These are phyloP conservation scores for Nephotettix cincticeps DNA, from an alignment of 1,140 invertebrate species.

Conservation along the genomic window DNA sequence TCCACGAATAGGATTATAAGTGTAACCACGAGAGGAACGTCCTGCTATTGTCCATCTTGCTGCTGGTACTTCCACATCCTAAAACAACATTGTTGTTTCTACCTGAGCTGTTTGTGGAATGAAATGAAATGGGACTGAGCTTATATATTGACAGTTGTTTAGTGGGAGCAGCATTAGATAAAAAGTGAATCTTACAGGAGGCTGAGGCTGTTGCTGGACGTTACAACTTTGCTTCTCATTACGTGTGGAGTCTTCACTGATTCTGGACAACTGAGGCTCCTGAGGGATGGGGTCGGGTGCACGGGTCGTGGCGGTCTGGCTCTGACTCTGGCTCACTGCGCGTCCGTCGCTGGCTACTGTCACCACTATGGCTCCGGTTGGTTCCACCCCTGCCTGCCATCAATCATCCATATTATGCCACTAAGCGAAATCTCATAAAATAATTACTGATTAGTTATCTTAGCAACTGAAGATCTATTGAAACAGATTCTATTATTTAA, in stretches of 20 bases:
- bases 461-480: too few species aligned
- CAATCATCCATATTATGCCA: too few species aligned
- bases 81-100: too few species aligned
- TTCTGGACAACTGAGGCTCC: slow-evolving; percentile 50
- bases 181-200: neutral
- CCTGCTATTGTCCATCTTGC: too few species aligned
- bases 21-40: too few species aligned
- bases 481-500: too few species aligned
- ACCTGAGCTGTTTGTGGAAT: too few species aligned
- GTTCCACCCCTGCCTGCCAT: neutral
- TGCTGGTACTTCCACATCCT: too few species aligned
- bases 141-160: neutral
- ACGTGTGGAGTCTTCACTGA: slow-evolving; percentile 56
- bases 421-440: too few species aligned
- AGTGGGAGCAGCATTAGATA: neutral
- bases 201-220: neutral
- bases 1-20: too few species aligned
- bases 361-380: neutral
- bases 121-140: too few species aligned
- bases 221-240: slow-evolving; percentile 29
- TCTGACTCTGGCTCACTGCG: slow-evolving; percentile 5
- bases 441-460: too few species aligned
- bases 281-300: slow-evolving; percentile 38
- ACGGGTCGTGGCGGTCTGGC: neutral
- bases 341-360: slow-evolving; percentile 8